phyloP scores from a whole-genome alignment of 2,888 invertebrate species.

The Oxycera nigricornis region DNA sequence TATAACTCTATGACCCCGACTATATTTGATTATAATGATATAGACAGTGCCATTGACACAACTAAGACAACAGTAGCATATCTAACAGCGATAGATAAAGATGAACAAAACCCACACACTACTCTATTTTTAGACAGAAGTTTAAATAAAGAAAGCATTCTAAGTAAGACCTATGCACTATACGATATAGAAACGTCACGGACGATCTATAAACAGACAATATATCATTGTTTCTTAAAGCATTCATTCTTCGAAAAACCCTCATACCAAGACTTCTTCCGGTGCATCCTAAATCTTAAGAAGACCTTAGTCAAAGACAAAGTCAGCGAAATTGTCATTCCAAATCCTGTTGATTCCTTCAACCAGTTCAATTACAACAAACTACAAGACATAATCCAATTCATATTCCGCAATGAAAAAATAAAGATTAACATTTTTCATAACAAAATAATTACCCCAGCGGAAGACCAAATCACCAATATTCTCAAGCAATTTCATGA shows the following conservation, averaged over 20 bases:
- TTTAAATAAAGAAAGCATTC: background rate
- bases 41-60: background rate
- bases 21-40: background rate
- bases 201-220: background rate
- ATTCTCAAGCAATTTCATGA: background rate
- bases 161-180: background rate
- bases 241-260: constrained; percentile 6
- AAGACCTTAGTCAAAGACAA: background rate
- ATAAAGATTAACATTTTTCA: background rate
- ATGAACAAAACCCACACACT: background rate
- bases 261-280: constrained; percentile 15
- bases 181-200: background rate
- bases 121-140: background rate
- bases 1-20: background rate
- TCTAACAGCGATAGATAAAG: constrained; percentile 4
- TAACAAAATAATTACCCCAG: background rate
- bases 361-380: constrained; percentile 16
- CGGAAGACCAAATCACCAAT: background rate
- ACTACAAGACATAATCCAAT: constrained; percentile 12
- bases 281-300: background rate
- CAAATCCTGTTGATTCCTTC: background rate
- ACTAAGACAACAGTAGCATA: background rate
- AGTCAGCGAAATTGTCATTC: constrained; percentile 17
- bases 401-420: constrained; percentile 8
- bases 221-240: no score